Evolutionary conservation across 2,888 invertebrate genomes (phyloP).

Genomic region (Lumbricus terrestris): DNA sequence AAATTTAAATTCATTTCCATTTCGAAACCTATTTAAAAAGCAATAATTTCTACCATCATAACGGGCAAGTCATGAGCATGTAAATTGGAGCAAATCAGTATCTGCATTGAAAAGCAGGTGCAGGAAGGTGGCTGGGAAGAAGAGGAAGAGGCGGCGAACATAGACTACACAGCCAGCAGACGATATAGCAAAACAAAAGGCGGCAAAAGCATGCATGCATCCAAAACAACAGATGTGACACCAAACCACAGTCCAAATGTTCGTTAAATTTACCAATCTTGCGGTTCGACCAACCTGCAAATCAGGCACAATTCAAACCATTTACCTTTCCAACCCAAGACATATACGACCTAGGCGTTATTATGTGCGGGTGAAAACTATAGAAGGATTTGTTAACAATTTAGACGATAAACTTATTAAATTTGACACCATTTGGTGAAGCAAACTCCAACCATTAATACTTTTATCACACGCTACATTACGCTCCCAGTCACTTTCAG

Average conservation of each 20-base stretch:
- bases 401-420: no score
- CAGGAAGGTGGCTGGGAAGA: background rate
- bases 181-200: background rate
- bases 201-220: conserved; percentile 6
- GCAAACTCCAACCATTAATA: background rate
- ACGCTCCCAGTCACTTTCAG: no score
- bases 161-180: background rate
- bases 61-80: background rate
- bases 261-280: conserved; percentile 31
- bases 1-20: background rate
- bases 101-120: background rate
- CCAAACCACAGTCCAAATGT: conserved; percentile 17
- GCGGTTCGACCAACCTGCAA: conserved; percentile 33
- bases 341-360: background rate
- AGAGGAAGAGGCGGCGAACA: background rate
- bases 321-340: background rate
- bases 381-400: background rate
- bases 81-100: background rate
- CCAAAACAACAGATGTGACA: conserved; percentile 13
- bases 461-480: no score
- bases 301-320: conserved; percentile 4
- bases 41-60: background rate
- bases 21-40: background rate
- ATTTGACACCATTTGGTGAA: no score
- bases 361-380: background rate